These are phyloP conservation scores for Lates japonicus DNA, from an alignment of 2,797 vertebrate species.

Conservation along the genomic window DNA sequence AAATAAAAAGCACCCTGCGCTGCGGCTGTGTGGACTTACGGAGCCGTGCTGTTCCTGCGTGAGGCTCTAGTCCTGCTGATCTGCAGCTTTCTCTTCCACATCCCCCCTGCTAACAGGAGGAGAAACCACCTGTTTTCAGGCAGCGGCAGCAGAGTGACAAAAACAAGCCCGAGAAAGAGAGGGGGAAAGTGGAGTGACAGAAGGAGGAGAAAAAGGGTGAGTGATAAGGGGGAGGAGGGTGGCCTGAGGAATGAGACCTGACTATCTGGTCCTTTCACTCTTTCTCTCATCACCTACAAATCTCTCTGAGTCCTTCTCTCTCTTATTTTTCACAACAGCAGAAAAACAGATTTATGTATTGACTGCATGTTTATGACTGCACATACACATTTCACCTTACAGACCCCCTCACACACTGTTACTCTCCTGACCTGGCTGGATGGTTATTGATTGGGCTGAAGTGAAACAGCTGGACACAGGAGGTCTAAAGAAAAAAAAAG, in stretches of 20 bases:
- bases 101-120: conserved; percentile 62
- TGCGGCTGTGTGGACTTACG: conserved; percentile 63
- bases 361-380: neutral
- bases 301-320: neutral
- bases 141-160: conserved; percentile 20
- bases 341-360: neutral
- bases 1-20: neutral
- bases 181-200: conserved; percentile 11
- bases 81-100: conserved; percentile 81
- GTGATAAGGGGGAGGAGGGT: neutral
- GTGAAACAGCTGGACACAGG: conserved; percentile 20
- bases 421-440: neutral
- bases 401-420: neutral
- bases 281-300: conserved; percentile 45
- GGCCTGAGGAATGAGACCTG: conserved; percentile 72
- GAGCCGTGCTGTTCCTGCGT: conserved; percentile 53
- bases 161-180: conserved; percentile 7
- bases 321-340: neutral
- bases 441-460: conserved; percentile 34
- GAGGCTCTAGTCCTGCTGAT: conserved; percentile 68
- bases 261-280: conserved; percentile 74
- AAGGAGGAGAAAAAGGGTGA: neutral
- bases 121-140: conserved; percentile 53
- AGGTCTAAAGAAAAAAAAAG: neutral
- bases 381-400: neutral